Evolutionary conservation across 2,797 vertebrate species (phyloP), one percentile per base, ranked within the genome.

Genomic region (Crocidura indochinensis): DNA sequence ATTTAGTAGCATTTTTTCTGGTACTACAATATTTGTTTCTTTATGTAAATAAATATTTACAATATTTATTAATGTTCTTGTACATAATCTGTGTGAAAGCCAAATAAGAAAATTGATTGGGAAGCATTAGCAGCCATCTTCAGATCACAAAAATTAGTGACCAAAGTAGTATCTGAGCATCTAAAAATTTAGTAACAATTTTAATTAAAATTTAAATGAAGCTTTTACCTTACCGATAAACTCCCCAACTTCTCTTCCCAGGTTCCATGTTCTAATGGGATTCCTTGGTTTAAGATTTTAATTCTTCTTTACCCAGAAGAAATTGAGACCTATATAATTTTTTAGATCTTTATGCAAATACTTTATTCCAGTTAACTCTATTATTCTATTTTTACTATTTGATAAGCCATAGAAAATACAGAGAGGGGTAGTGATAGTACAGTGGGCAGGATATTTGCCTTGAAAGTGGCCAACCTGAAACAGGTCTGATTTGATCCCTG

Each of bases 101-200:
- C 72, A 71, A 65, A 84, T 68, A 49, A 71, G 44, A 71, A 65
- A 44, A 64, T 8, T 82, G 76, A 46, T 8, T 82, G 8, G 0
- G 8, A 46, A 75, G 19, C 8, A 19, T 93, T 85, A 92, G 19
- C 7, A 72, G 46, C 49, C 60, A 78, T 88, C 38, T 80, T n/a
- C 27, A 65, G 56, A 12, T 87, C 67, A 62, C 10, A 49, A 6
- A 82, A 65, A 12, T 11, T 29, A 14, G 14, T 24, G 82, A 71
- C 2, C 51, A 17, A 85, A 47, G 5, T 71, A 46, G 11, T 17
- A 27, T 82, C 49, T 81, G 38, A 81, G 24, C 19, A 11, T 29
- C 20, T 3, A 65, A 38, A 38, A 2, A 38, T 38, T 38, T 38
- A 38, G 38, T 38, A 38, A 38, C 38, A 38, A 38, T 38, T 38